These are phyloP conservation scores for Pontoporia blainvillei DNA, from an alignment of 2,113 vertebrate genomes.

Conservation along the genomic window DNA sequence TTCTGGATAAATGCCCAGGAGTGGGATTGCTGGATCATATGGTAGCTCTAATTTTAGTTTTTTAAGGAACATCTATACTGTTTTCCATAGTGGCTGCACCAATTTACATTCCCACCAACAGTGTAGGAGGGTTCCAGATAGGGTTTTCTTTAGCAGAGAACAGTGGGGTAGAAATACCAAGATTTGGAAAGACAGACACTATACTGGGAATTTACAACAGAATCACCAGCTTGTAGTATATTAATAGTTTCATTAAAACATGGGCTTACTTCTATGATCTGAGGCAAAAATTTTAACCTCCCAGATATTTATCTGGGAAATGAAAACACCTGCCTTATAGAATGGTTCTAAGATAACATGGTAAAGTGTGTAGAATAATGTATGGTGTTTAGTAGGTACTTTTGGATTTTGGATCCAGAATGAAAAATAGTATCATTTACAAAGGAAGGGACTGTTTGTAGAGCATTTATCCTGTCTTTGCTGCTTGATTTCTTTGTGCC, in stretches of 20 bases:
- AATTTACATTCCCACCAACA: neutral
- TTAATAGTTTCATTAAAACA: constrained; percentile 17
- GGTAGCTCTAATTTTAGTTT: neutral
- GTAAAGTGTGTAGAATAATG: neutral
- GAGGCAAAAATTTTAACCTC: neutral
- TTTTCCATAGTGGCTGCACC: neutral
- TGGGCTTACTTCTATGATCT: neutral
- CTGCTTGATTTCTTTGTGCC: constrained; percentile 27
- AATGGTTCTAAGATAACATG: neutral
- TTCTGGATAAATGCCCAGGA: neutral
- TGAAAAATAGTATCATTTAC: constrained; percentile 44
- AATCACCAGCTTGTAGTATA: neutral
- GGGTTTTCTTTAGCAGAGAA: neutral
- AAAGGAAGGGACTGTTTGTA: constrained; percentile 4
- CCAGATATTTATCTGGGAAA: constrained; percentile 20
- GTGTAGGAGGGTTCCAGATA: neutral
- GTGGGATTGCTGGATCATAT: neutral
- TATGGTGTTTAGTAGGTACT: neutral
- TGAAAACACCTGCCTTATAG: neutral
- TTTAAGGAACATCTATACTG: neutral
- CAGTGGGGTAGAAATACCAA: neutral
- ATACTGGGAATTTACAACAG: neutral
- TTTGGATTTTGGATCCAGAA: constrained; percentile 32
- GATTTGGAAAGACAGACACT: neutral
- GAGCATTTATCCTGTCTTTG: constrained; percentile 38